Percentiles rank a stretch among this genome's conserved stretches.
These are phyloP conservation scores for Chloroceryle aenea DNA, from an alignment of 2,113 vertebrate species.

Conservation along the genomic window DNA sequence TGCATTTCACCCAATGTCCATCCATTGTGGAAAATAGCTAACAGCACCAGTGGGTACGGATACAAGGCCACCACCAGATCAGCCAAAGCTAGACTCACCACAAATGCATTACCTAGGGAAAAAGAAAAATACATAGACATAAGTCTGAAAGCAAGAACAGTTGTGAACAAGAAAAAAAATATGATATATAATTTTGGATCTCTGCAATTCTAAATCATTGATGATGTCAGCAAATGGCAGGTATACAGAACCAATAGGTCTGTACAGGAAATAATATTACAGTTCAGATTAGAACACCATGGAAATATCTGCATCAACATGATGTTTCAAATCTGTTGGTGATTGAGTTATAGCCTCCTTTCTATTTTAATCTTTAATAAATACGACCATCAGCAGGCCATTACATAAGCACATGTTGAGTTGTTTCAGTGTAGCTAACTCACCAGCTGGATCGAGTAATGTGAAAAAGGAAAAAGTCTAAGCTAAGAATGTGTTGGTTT, in stretches of 20 bases:
- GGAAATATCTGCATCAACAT: neutral
- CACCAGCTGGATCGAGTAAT: neutral
- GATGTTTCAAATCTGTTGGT: neutral
- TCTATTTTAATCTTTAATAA: neutral
- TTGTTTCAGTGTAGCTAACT: neutral
- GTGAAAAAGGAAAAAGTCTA: neutral
- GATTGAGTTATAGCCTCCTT: neutral
- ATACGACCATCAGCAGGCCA: fast-evolving
- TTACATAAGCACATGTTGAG: neutral
- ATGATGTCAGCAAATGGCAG: neutral
- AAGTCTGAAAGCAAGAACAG: neutral
- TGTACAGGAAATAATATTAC: neutral
- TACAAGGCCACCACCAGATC: slow-evolving; percentile 92
- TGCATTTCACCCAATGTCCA: slow-evolving; percentile 88
- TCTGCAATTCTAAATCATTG: neutral
- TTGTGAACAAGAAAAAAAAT: neutral
- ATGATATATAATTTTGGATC: neutral
- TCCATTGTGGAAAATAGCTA: slow-evolving; percentile 88
- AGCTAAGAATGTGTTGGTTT: neutral
- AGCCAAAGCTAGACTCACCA: slow-evolving; percentile 90
- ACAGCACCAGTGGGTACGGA: slow-evolving; percentile 88
- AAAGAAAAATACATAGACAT: slow-evolving; percentile 7
- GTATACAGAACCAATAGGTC: neutral
- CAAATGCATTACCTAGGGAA: slow-evolving; percentile 88
- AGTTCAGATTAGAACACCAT: neutral